Evolutionary conservation across 2,888 invertebrate species (phyloP).

Genomic region (Zhuqinia jingwanae): DNA sequence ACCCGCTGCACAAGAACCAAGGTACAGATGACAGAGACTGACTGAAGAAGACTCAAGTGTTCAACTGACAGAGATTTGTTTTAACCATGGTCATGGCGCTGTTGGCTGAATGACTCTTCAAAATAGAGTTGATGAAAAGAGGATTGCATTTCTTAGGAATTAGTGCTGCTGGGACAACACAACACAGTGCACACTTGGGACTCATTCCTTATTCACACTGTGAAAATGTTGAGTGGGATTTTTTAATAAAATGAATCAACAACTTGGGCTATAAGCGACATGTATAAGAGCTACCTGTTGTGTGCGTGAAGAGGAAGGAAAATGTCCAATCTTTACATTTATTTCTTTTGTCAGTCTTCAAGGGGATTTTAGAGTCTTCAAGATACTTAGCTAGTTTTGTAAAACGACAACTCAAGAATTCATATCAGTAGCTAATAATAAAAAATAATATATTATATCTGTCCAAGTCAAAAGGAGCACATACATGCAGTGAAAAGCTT

Average conservation of each 20-base stretch:
- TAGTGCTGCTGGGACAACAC: not conserved
- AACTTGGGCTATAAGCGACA: not conserved
- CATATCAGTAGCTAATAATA: no score
- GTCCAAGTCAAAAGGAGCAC: no score
- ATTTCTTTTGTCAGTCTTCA: not conserved
- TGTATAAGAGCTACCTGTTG: no score
- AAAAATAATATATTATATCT: no score
- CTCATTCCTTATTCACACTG: no score
- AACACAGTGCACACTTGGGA: no score
- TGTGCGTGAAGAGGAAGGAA: not conserved
- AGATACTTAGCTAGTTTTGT: not conserved
- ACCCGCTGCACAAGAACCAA: no score
- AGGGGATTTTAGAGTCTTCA: not conserved
- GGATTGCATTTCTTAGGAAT: not conserved
- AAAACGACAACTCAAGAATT: not conserved
- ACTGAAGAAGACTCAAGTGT: constrained; percentile 23
- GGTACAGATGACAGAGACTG: not conserved
- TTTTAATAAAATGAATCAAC: not conserved
- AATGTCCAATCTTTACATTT: not conserved
- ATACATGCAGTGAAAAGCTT: not conserved
- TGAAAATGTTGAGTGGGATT: no score
- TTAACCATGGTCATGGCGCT: constrained; percentile 57
- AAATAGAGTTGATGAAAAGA: constrained; percentile 37
- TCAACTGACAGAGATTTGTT: constrained; percentile 40
- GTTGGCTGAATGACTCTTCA: constrained; percentile 14